Percentiles rank a stretch among this genome's conserved stretches.
Evolutionary conservation across 2,888 invertebrate genomes (phyloP).

Genomic region (Julus scandinavius): DNA sequence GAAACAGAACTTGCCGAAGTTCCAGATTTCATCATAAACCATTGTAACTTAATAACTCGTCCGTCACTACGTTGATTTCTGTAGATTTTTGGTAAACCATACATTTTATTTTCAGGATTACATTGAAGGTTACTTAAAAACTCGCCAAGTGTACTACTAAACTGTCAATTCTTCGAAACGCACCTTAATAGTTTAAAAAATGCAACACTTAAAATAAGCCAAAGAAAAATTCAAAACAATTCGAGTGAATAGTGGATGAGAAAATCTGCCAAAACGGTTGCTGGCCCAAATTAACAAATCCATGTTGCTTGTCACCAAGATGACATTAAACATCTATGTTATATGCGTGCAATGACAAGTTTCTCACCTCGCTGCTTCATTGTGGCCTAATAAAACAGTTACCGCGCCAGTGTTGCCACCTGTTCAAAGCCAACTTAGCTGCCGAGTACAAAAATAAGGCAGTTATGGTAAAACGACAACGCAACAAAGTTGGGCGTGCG

Average conservation of each 20-base stretch:
- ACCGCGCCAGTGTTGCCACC: background rate
- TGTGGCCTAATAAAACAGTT: background rate
- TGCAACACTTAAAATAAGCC: too few species aligned
- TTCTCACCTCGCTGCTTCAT: background rate
- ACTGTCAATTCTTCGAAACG: too few species aligned
- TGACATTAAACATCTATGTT: too few species aligned
- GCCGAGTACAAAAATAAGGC: conserved; percentile 34
- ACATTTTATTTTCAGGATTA: too few species aligned
- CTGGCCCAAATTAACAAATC: background rate
- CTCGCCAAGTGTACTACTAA: too few species aligned
- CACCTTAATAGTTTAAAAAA: too few species aligned
- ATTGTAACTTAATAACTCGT: background rate
- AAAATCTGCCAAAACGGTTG: background rate
- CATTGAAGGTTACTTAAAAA: too few species aligned
- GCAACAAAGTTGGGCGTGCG: background rate
- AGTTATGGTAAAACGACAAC: conserved; percentile 20
- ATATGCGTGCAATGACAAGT: background rate
- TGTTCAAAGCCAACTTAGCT: background rate
- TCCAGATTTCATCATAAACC: background rate
- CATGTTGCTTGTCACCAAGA: too few species aligned
- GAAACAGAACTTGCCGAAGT: background rate
- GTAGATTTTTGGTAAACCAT: too few species aligned
- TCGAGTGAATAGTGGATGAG: background rate
- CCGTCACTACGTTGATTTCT: background rate
- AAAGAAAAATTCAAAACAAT: background rate